A percentile compares a stretch with the other conserved stretches of the same genome.
Evolutionary conservation across 2,797 vertebrate genomes (phyloP).

Genomic region (Silurus lanzhouensis): DNA sequence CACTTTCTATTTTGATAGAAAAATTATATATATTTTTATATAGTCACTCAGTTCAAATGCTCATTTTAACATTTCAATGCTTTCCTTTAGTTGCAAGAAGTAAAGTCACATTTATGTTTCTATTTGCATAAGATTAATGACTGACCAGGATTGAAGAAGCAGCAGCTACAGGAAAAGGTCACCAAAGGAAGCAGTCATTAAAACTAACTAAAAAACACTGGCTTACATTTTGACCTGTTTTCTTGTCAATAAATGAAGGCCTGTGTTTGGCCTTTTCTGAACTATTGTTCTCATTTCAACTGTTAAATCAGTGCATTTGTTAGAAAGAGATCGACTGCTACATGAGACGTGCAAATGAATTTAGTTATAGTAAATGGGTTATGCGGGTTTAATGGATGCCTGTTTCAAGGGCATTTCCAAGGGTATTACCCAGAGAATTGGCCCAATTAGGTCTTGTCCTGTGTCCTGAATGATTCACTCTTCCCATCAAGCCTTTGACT

Average conservation of each 20-base stretch:
- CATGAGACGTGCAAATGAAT: constrained; percentile 21
- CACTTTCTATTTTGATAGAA: too few relatives aligned
- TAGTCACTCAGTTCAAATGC: not conserved
- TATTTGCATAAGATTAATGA: constrained; percentile 10
- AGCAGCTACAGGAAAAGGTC: constrained; percentile 6
- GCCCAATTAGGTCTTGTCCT: constrained; percentile 35
- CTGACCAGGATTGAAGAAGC: constrained; percentile 23
- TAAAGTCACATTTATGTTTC: constrained; percentile 3
- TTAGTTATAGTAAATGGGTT: constrained; percentile 19
- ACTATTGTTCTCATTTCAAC: not conserved
- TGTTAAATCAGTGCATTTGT: not conserved
- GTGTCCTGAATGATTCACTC: constrained; percentile 42
- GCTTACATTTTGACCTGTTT: not conserved
- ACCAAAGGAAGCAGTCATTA: not conserved
- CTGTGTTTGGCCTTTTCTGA: not conserved
- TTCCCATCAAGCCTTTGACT: constrained; percentile 33
- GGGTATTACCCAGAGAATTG: constrained; percentile 47
- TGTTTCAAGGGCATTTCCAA: constrained; percentile 43
- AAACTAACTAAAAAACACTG: not conserved
- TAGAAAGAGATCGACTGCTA: not conserved
- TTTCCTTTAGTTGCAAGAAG: not conserved
- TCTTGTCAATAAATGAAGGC: constrained; percentile 1
- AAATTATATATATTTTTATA: too few relatives aligned
- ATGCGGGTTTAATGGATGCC: constrained; percentile 12
- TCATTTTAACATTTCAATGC: too few relatives aligned